Percentiles rank a stretch among this genome's conserved stretches.
These are phyloP conservation scores for Podarcis lilfordi DNA, from an alignment of 2,797 vertebrate species.

Conservation along the genomic window DNA sequence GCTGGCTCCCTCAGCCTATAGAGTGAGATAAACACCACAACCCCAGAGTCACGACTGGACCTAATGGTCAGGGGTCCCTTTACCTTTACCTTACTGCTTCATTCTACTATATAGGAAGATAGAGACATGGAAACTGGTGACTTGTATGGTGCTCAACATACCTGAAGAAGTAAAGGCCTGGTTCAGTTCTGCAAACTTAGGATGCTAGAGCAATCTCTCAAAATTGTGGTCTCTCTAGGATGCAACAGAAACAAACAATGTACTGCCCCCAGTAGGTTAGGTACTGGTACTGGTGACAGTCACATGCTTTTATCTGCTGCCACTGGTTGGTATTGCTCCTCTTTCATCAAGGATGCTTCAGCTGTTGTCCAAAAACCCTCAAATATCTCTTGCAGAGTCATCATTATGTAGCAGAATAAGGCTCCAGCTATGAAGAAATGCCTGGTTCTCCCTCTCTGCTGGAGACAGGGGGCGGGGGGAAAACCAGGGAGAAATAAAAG, in stretches of 20 bases:
- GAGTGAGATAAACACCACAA: too few species aligned
- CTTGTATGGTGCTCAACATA: rapidly evolving
- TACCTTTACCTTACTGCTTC: too few species aligned
- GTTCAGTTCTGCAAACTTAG: not conserved
- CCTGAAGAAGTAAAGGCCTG: rapidly evolving
- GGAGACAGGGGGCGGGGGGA: constrained; percentile 47
- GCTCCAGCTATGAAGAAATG: constrained; percentile 47
- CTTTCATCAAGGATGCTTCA: constrained; percentile 12
- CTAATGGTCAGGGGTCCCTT: too few species aligned
- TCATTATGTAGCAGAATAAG: not conserved
- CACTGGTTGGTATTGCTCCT: not conserved
- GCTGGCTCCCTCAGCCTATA: too few species aligned
- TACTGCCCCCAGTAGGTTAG: constrained; percentile 53
- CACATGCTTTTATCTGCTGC: not conserved
- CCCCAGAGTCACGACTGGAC: too few species aligned
- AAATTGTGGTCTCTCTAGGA: not conserved
- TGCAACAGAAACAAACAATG: constrained; percentile 41
- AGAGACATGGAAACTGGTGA: not conserved
- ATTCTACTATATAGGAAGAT: not conserved
- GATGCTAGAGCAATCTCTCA: not conserved
- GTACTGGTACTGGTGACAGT: constrained; percentile 13
- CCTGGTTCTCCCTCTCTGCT: constrained; percentile 44
- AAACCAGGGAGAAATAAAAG: constrained; percentile 25
- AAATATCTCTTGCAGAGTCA: constrained; percentile 32
- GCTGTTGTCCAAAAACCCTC: constrained; percentile 16